Evolutionary conservation across 2,888 invertebrate species (phyloP).

Genomic region (Dryobotodes eremita): DNA sequence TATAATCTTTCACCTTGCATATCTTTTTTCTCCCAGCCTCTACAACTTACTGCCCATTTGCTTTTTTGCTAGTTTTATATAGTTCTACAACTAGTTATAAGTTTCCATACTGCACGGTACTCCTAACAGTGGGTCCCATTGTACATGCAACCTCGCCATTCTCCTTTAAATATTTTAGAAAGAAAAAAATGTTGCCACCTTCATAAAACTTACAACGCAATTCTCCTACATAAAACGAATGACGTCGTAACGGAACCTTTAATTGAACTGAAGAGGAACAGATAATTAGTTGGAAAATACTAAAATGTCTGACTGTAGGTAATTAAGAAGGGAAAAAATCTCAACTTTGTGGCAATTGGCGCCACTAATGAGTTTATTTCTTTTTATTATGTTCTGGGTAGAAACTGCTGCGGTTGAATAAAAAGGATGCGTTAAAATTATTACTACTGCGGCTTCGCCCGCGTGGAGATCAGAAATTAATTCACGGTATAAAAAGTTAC

Average conservation of each 20-base stretch:
- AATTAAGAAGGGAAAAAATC: slow-evolving; percentile 55
- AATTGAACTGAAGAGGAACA: slow-evolving; percentile 56
- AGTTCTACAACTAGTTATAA: too few species aligned
- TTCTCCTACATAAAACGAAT: slow-evolving; percentile 38
- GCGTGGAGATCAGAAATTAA: neutral
- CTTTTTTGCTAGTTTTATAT: too few species aligned
- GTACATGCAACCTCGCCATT: too few species aligned
- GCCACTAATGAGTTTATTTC: slow-evolving; percentile 48
- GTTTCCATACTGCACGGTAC: too few species aligned
- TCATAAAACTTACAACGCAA: neutral
- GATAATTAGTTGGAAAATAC: slow-evolving; percentile 61
- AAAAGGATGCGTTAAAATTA: neutral
- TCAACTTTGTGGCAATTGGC: slow-evolving; percentile 40
- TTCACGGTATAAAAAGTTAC: too few species aligned
- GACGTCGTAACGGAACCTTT: slow-evolving; percentile 48
- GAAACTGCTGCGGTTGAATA: slow-evolving; percentile 10
- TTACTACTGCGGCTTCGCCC: too few species aligned
- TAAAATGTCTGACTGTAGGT: slow-evolving; percentile 48
- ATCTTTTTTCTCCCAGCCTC: too few species aligned
- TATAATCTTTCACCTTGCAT: too few species aligned
- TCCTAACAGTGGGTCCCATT: too few species aligned
- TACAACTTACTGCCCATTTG: too few species aligned
- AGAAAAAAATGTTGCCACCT: slow-evolving; percentile 2
- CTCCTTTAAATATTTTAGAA: neutral
- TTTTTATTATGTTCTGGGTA: slow-evolving; percentile 26